Percentiles rank a stretch among this genome's conserved stretches.
These are phyloP conservation scores for Gari tellinella DNA, from an alignment of 2,888 invertebrate species.

Conservation along the genomic window DNA sequence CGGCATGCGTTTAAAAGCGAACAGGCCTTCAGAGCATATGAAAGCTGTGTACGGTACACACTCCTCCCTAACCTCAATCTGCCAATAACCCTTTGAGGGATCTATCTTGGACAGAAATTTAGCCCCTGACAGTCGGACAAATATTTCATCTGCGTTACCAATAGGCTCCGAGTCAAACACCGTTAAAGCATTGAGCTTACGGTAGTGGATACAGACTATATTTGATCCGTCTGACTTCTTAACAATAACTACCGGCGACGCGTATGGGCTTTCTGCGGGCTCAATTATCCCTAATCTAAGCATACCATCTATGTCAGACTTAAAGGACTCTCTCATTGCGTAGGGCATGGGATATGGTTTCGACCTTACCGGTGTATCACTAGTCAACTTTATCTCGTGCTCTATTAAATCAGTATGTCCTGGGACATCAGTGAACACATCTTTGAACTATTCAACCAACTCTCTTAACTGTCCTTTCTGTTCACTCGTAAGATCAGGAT, in stretches of 20 bases:
- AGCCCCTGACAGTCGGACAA: conserved; percentile 38
- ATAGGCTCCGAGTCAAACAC: conserved; percentile 65
- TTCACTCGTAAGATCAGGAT: too few species aligned
- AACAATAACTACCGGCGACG: conserved; percentile 56
- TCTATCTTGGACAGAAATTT: conserved; percentile 56
- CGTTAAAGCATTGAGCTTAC: conserved; percentile 53
- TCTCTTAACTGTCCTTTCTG: conserved; percentile 17
- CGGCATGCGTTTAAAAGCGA: conserved; percentile 35
- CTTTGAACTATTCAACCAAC: conserved; percentile 1
- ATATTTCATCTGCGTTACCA: conserved; percentile 56
- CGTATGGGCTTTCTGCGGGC: conserved; percentile 52
- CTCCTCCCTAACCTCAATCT: conserved; percentile 47
- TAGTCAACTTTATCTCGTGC: conserved; percentile 26
- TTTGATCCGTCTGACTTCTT: conserved; percentile 50
- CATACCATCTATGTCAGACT: conserved; percentile 51
- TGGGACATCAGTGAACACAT: conserved; percentile 30
- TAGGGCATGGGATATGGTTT: conserved; percentile 52
- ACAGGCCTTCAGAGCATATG: conserved; percentile 38
- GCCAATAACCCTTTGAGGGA: conserved; percentile 63
- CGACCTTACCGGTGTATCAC: conserved; percentile 26
- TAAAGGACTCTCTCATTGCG: conserved; percentile 23
- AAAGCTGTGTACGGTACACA: too few species aligned
- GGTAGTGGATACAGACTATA: conserved; percentile 61
- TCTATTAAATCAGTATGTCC: conserved; percentile 26
- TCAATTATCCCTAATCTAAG: conserved; percentile 51